These are phyloP conservation scores for Gopherus flavomarginatus DNA, from an alignment of 2,113 vertebrate genomes.

Conservation along the genomic window DNA sequence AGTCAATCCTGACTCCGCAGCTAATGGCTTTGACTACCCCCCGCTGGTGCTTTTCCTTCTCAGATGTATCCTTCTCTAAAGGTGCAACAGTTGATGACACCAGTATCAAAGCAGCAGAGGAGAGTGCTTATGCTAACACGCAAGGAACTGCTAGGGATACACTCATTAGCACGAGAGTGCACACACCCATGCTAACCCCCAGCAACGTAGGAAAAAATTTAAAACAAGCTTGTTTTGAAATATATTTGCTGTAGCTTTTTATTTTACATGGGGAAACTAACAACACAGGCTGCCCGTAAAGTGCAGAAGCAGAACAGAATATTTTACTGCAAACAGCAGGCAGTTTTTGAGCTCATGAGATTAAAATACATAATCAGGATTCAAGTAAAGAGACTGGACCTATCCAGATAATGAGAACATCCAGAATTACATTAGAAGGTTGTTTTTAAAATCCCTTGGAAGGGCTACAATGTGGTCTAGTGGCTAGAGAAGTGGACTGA, in stretches of 20 bases:
- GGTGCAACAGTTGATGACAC: not conserved
- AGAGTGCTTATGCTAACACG: fast-evolving
- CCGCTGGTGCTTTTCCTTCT: not conserved
- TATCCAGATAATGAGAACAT: not conserved
- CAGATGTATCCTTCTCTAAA: not conserved
- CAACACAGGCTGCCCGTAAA: not conserved
- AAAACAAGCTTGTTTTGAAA: not conserved
- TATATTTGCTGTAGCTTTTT: not conserved
- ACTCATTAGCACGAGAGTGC: not conserved
- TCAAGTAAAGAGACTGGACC: not conserved
- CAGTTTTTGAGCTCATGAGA: not conserved
- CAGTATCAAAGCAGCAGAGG: not conserved
- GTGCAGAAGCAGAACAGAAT: not conserved
- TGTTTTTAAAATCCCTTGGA: not conserved
- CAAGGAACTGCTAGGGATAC: too few relatives aligned
- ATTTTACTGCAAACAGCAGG: not conserved
- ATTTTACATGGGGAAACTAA: not conserved
- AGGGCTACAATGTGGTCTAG: not conserved
- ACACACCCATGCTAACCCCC: not conserved
- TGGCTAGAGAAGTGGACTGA: not conserved
- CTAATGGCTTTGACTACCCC: too few relatives aligned
- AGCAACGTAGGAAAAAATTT: not conserved
- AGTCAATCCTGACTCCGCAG: not conserved
- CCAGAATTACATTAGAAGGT: not conserved
- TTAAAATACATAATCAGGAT: not conserved